A percentile compares a stretch with the other conserved stretches of the same genome.
phyloP scores from a whole-genome alignment of 2,797 vertebrate species.

The Pseudomugil gertrudae region DNA sequence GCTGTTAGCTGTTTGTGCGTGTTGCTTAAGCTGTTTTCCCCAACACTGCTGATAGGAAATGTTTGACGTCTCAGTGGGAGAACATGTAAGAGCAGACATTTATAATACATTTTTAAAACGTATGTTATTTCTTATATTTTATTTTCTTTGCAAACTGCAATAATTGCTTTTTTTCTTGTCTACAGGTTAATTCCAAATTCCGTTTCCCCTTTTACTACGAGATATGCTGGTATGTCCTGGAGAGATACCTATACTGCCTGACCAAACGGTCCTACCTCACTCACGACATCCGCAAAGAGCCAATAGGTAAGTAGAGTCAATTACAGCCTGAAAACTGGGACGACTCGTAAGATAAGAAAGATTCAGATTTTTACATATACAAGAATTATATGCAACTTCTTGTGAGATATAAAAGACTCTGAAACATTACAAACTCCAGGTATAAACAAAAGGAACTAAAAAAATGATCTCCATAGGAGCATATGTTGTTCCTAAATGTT shows the following conservation, averaged over 20 bases:
- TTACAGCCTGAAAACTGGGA: background rate
- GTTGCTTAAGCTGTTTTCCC: background rate
- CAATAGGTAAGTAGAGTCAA: slow-evolving; percentile 83
- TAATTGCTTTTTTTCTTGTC: slow-evolving; percentile 29
- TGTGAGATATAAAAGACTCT: too few relatives aligned
- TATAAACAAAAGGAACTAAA: too few relatives aligned
- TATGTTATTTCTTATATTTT: too few relatives aligned
- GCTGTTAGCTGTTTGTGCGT: slow-evolving; percentile 4
- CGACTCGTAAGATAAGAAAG: too few relatives aligned
- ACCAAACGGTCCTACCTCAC: slow-evolving; percentile 92
- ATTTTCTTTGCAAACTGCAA: too few relatives aligned
- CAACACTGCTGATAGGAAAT: background rate
- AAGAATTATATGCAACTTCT: too few relatives aligned
- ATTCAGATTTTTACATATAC: too few relatives aligned
- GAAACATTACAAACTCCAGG: too few relatives aligned
- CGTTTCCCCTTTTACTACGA: slow-evolving; percentile 99
- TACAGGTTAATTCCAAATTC: slow-evolving; percentile 96
- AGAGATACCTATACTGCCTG: slow-evolving; percentile 94
- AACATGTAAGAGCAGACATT: background rate
- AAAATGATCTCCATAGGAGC: background rate
- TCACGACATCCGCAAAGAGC: slow-evolving; percentile 87
- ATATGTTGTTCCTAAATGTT: background rate
- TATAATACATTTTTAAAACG: too few relatives aligned
- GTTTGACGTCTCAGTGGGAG: background rate
- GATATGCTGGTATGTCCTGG: slow-evolving; percentile 99